A percentile compares a stretch with the other conserved stretches of the same genome.
Conservation (phyloP, 1,140 invertebrate genomes). For the Drosophila setifemur region DNA sequence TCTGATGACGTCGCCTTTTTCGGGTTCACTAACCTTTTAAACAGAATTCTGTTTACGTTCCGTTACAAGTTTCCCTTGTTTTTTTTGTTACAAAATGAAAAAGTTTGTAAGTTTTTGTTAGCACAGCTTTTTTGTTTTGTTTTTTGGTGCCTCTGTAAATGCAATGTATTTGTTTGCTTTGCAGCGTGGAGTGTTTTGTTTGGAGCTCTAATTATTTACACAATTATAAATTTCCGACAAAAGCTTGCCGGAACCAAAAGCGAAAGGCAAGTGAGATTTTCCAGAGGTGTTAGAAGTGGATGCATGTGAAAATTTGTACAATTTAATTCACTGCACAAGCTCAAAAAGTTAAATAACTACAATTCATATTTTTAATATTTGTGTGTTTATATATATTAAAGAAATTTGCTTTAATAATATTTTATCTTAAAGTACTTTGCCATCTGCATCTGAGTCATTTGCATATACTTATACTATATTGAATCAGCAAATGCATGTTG, state of each 20-base stretch:
- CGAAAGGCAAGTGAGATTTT: neutral
- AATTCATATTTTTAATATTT: no score
- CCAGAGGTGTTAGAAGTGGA: conserved; percentile 8
- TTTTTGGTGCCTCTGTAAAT: conserved; percentile 4
- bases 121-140: neutral
- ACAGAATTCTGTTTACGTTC: conserved; percentile 55
- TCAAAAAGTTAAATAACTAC: no score
- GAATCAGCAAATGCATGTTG: neutral
- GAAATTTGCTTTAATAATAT: no score
- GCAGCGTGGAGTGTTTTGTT: conserved; percentile 5
- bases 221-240: conserved; percentile 24
- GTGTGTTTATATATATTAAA: no score
- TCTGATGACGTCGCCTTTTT: conserved; percentile 48
- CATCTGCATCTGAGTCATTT: no score
- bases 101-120: conserved; percentile 30
- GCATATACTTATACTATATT: no score
- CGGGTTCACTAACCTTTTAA: conserved; percentile 62
- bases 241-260: conserved; percentile 1
- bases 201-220: conserved; percentile 33
- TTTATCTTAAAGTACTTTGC: no score
- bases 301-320: neutral
- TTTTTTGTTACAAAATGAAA: conserved; percentile 22
- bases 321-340: no score
- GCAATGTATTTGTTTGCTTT: conserved; percentile 20
- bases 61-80: conserved; percentile 20